Percentiles rank a stretch among this genome's conserved stretches.
phyloP scores from a whole-genome alignment of 2,888 invertebrate species.

The Thecophora atra region DNA sequence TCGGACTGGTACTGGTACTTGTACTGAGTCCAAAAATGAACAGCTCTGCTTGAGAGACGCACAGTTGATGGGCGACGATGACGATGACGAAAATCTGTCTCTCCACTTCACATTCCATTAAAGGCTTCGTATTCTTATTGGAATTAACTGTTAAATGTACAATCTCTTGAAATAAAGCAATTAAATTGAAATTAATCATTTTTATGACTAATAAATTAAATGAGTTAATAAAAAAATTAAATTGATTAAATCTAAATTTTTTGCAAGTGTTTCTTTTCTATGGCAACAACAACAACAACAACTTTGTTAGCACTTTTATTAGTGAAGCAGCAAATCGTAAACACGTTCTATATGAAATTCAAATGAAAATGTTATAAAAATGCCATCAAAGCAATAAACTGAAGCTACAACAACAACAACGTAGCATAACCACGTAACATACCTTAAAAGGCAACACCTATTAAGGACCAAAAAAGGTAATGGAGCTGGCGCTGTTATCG shows the following conservation, averaged over 20 bases:
- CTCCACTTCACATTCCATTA: too few species aligned
- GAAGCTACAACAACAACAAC: not conserved
- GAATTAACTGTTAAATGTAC: too few species aligned
- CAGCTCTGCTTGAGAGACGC: too few species aligned
- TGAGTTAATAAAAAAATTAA: not conserved
- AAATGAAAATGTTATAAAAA: slow-evolving; percentile 18
- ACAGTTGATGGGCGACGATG: too few species aligned
- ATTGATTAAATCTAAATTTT: too few species aligned
- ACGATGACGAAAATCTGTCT: too few species aligned
- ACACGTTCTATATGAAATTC: slow-evolving; percentile 6
- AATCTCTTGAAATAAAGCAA: too few species aligned
- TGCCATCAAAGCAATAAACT: slow-evolving; percentile 3
- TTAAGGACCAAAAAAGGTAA: slow-evolving; percentile 57
- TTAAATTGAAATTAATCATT: too few species aligned
- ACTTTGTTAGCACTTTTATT: not conserved
- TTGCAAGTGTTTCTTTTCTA: not conserved
- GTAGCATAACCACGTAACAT: slow-evolving; percentile 29
- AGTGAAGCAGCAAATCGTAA: not conserved
- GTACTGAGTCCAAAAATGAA: too few species aligned
- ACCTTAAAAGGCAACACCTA: slow-evolving; percentile 60
- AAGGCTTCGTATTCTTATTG: too few species aligned
- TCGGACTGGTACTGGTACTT: too few species aligned
- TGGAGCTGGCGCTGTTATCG: slow-evolving; percentile 40
- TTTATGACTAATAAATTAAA: too few species aligned
- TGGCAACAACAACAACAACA: slow-evolving; percentile 7